Evolutionary conservation across 2,797 vertebrate genomes (phyloP).

Genomic region (Ptychobarbus kaznakovi): DNA sequence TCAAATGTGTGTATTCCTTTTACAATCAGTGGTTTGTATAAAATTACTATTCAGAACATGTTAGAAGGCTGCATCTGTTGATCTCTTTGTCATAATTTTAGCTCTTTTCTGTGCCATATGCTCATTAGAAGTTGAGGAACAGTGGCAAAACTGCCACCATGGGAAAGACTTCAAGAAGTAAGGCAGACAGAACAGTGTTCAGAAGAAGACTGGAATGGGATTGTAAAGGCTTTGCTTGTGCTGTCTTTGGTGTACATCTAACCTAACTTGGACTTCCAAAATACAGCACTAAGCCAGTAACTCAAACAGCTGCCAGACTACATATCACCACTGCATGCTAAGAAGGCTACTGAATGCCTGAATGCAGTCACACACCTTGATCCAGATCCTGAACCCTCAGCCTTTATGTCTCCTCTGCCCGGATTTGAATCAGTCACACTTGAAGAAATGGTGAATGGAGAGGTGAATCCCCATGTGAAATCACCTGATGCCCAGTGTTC

Average conservation of each 20-base stretch:
- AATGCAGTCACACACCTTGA: background rate
- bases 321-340: slow-evolving; percentile 12
- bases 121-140: background rate
- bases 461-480: slow-evolving; percentile 66
- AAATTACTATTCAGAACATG: background rate
- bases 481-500: slow-evolving; percentile 69
- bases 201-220: background rate
- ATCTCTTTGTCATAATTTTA: background rate
- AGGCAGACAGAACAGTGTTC: slow-evolving; percentile 1
- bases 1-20: background rate
- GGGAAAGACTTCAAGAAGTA: background rate
- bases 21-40: background rate
- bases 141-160: background rate
- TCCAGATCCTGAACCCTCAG: slow-evolving; percentile 5
- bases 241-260: slow-evolving; percentile 1
- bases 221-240: background rate
- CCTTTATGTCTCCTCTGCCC: slow-evolving; percentile 20
- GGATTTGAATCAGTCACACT: slow-evolving; percentile 15
- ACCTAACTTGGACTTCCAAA: slow-evolving; percentile 6
- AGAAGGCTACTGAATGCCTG: slow-evolving; percentile 15
- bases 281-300: slow-evolving; percentile 27
- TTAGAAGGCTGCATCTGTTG: background rate
- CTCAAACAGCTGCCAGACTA: slow-evolving; percentile 8
- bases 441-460: slow-evolving; percentile 40
- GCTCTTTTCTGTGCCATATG: background rate